A percentile compares a stretch with the other conserved stretches of the same genome.
Evolutionary conservation across 2,888 invertebrate species (phyloP).

Genomic region (Eupithecia abbreviata): DNA sequence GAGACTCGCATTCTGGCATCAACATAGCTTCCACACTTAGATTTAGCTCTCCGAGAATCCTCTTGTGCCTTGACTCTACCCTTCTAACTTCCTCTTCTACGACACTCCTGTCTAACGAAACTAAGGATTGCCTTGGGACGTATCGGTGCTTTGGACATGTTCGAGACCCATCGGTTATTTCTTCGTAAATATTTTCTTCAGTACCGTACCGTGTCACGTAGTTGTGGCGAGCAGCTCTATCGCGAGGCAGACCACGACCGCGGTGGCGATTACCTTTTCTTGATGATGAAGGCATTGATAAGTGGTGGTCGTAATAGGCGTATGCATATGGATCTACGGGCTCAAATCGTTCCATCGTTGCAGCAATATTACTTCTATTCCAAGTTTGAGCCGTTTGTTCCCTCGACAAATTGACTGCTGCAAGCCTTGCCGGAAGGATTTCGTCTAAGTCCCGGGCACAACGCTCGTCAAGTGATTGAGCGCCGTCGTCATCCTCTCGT

Average conservation of each 20-base stretch:
- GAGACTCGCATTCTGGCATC: slow-evolving; percentile 90
- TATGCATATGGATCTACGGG: slow-evolving; percentile 90
- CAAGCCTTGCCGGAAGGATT: slow-evolving; percentile 79
- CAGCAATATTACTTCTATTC: slow-evolving; percentile 86
- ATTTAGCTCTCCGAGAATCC: slow-evolving; percentile 93
- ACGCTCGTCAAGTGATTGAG: slow-evolving; percentile 77
- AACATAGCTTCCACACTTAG: slow-evolving; percentile 95
- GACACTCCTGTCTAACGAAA: slow-evolving; percentile 87
- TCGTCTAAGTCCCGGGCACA: slow-evolving; percentile 80
- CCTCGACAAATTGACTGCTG: slow-evolving; percentile 75
- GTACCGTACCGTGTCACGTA: slow-evolving; percentile 92
- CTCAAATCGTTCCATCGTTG: slow-evolving; percentile 86
- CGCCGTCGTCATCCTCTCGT: slow-evolving; percentile 76
- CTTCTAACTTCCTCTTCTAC: slow-evolving; percentile 93
- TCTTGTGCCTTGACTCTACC: slow-evolving; percentile 91
- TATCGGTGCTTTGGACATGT: slow-evolving; percentile 80
- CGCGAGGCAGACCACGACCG: slow-evolving; percentile 74
- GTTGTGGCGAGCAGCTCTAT: slow-evolving; percentile 85
- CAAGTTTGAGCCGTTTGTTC: slow-evolving; percentile 81
- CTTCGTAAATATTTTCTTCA: slow-evolving; percentile 93
- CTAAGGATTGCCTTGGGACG: slow-evolving; percentile 84
- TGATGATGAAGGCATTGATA: slow-evolving; percentile 85
- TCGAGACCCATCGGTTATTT: slow-evolving; percentile 87
- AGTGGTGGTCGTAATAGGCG: slow-evolving; percentile 91
- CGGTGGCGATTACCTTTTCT: slow-evolving; percentile 76